Base-by-base conservation (phyloP, 23 tunicate genomes). In the Phallusia fumigata region DNA sequence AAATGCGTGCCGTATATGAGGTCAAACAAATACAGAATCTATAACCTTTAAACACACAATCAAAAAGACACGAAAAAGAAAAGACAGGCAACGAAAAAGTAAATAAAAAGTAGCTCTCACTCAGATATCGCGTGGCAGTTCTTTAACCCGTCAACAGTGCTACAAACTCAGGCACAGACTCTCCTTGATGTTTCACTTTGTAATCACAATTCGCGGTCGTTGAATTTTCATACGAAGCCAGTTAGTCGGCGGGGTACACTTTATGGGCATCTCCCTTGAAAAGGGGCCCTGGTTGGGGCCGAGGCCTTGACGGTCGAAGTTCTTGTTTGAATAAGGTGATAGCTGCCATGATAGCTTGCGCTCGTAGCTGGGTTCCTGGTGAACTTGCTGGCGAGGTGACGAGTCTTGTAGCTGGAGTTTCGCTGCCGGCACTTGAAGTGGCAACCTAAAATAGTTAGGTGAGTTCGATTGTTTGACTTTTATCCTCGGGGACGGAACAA, bases 271-370 rank as follows among this genome's bases (percentile, higher is more conserved):
- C 74, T 92, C 97, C 33, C 97, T 53, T 15, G 97, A 92, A 76
- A 92, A 92, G 2, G 97, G 97, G 21, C 97, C 97, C 44, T 92
- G 97, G 52, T 92, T 92, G 15, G 97, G 97, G 32, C 97, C 97
- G 30, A 92, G 86, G 18, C 97, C 97, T 73, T 92, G 97, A 21
- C 80, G 79, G 80, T 92, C 97, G 40, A 92, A 92, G 83, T 92
- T 92, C 45, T 87, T 92, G 83, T 92, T 92, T 24, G 86, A 77
- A 36, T 92, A 92, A 0, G 97, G 97, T 33, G 97, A 92, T 0
- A 92, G 91, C 52, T 92, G 97, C 97, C 97, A 92, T 31, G 85
- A 74, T 32, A 92, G 85, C 45, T 84, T 83, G 50, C 87, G 69
- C 75, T 92, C 97, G 19, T 16, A 15, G 31, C 50, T 79, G 10